Evolutionary conservation across 1,140 invertebrate species (phyloP).

Genomic region (Cryptotermes secundus): DNA sequence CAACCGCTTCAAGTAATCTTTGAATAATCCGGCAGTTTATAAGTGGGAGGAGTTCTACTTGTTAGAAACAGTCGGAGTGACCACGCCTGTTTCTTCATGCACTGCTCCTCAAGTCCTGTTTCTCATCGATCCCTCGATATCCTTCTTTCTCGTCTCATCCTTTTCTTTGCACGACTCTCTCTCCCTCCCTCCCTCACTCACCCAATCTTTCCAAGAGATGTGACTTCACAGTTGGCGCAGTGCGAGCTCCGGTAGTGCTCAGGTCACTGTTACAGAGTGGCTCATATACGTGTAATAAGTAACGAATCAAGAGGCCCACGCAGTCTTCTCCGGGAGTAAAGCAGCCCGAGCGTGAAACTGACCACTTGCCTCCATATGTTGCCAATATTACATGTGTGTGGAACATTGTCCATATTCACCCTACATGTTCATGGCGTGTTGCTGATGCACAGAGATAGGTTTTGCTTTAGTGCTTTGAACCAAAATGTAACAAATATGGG

Average conservation of each 20-base stretch:
- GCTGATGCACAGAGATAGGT: too few species aligned
- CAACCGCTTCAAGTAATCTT: not conserved
- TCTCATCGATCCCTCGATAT: not conserved
- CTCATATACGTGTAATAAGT: too few species aligned
- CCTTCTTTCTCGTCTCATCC: not conserved
- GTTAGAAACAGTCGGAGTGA: not conserved
- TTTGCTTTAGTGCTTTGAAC: too few species aligned
- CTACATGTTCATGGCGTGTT: too few species aligned
- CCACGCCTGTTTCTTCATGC: not conserved
- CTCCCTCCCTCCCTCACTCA: not conserved
- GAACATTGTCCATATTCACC: too few species aligned
- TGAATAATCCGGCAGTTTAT: slow-evolving; percentile 13
- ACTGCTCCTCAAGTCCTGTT: not conserved
- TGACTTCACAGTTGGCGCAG: too few species aligned
- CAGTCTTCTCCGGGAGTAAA: not conserved
- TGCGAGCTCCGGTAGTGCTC: too few species aligned
- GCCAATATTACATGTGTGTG: too few species aligned
- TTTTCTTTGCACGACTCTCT: not conserved
- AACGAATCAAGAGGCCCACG: not conserved
- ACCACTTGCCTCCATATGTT: too few species aligned
- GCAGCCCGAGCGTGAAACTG: not conserved
- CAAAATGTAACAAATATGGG: too few species aligned
- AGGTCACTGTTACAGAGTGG: too few species aligned
- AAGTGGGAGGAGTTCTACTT: not conserved
- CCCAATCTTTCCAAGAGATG: not conserved